Base-by-base conservation (phyloP, 2,797 vertebrate genomes). In the Phoeniculus purpureus region DNA sequence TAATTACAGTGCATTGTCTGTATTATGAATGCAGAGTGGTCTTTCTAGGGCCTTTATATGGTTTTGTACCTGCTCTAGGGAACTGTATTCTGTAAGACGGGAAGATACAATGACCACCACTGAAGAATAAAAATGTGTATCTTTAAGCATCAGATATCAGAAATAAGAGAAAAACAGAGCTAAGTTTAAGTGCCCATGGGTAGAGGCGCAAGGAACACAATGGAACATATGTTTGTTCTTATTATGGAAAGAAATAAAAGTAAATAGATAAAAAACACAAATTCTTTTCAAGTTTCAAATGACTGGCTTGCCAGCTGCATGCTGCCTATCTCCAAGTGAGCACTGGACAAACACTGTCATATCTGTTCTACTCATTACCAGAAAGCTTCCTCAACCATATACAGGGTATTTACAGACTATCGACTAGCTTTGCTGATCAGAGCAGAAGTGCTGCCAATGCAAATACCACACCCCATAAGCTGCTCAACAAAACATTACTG, bases 371-470 rank as follows among this genome's bases (percentile, higher is more conserved):
- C 13, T 71, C 25, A 7, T 4, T 31, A 62, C 25, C 71, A 58
- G 20, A 55, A 80, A 67, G 10, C 12, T 75, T 83, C 31, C 37
- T 48, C 68, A 74, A n/a, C 6, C 23, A 60, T 2, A 27, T 7
- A 54, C 9, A 37, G 27, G 25, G 13, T 65, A 76, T 78, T 80
- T 85, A 40, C 45, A 65, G 45, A 83, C 15, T 13, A 31, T 3
- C 5, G 62, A 85, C 52, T 14, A 52, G 37, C 14, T 89, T 37
- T 13, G 81, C 62, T 70, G 66, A 75, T 25, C 52, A 34, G 37
- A 85, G 27, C 29, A 80, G 68, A 93, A 66, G 19, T 59, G 18
- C 55, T 87, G 79, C 52, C 73, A 87, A 26, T 8, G 26, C 25
- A 81, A 91, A 78, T 12, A 45, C 20, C 26, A 77, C 22, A 48